Base-by-base conservation (phyloP, 2,888 invertebrate genomes). In the Dryomyza anilis region DNA sequence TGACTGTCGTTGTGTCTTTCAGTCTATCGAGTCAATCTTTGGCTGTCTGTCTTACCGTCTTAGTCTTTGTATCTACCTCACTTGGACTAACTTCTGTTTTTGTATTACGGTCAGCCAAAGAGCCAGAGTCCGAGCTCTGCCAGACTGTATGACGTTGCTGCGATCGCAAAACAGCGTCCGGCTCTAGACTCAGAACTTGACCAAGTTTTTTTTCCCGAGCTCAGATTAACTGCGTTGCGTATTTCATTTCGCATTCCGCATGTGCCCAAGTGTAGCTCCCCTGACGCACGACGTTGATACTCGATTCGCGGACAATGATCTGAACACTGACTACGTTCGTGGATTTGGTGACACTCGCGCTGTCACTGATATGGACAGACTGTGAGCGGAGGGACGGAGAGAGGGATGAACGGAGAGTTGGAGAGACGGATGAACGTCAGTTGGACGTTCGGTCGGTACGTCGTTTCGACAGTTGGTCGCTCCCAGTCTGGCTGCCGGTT, bases 111-210 rank as follows among this genome's bases (percentile, higher is more conserved):
- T 21, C 14, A n/a, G 8, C 21, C 19, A 8, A n/a, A n/a, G 10
- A 7, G 23, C 21, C 36, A 58, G 67, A 75, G 76, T 71, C 73
- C 73, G 73, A 53, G 60, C 30, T 33, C 39, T 48, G 63, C 69
- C 75, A 77, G 76, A 75, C 75, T 74, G 77, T 72, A 70, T 78
- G 78, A 73, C 76, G 76, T 65, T 66, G 25, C 14, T 25, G 27
- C 23, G 7, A n/a, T 23, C 39, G n/a, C n/a, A n/a, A n/a, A 21
- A 29, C 46, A 29, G 16, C 53, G 33, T 25, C 53, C 10, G 43
- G 48, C 23, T 50, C 25, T n/a, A n/a, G n/a, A n/a, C n/a, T n/a
- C 33, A 25, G 27, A 16, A 60, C 65, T 62, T 61, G 65, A 25
- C 52, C 50, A 50, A 27, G 55, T 48, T 60, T 55, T 29, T 30